Base-by-base conservation (phyloP, 2,888 invertebrate species). In the Onthophagus sagittarius region DNA sequence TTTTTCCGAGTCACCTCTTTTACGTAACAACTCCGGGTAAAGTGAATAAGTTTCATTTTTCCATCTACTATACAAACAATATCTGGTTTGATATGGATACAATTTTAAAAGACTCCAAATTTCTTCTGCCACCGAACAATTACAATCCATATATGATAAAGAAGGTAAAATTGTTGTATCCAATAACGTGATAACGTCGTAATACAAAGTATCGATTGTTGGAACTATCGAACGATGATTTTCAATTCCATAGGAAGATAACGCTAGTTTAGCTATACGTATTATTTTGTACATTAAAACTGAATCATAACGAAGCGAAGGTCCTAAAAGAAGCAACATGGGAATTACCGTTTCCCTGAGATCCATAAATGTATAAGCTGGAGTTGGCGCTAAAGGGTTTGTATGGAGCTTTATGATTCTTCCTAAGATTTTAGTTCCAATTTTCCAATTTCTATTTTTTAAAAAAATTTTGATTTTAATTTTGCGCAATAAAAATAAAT, bases 81-180 rank as follows among this genome's bases (percentile, higher is more conserved):
- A 93, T 86, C 93, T 89, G 86, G 90, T 91, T 79, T 96, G 94
- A 84, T 97, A 96, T 0, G 96, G 95, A 85, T 93, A 96, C 70
- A 92, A 86, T 83, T 94, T 94, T 14, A 97, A 86, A 70, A 99
- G 89, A 69, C 92, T 92, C 94, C 99, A 99, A 75, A 99, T 90
- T 85, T 99, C 98, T 85, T 99, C 98, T 2, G 98, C 94, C 85
- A 99, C 92, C 79, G 97, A 96, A 83, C 97, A 98, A 85, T 99
- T 99, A 79, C 94, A 94, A 78, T 97, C 96, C 88, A 98, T 90
- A 79, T 97, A 91, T 0, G 97, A 95, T 15, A 99, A 87, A 0
- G 97, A 91, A 0, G 99, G 99, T 75, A 99, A 86, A 75, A 99
- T 89, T 0, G 94, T 93, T 65, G 94, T 91, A 83, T 99, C 98